Evolutionary conservation across 2,888 invertebrate genomes (phyloP), one percentile per base, ranked within the genome.

Genomic region (Parelbella ahira): DNA sequence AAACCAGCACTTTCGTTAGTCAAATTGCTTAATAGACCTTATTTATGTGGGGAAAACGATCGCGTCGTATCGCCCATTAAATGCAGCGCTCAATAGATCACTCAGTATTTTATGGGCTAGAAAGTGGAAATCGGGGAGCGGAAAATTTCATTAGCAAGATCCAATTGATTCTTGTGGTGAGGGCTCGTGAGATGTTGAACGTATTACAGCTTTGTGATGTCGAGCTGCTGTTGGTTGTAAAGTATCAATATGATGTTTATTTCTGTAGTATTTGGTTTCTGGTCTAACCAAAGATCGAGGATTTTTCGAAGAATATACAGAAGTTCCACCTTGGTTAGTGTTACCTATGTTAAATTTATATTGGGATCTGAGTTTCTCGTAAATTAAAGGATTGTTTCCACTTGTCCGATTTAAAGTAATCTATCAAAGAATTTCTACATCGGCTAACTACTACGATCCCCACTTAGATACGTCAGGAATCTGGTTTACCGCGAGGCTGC

Each of bases 1-100:
- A 52, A 60, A 50, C 56, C 57, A 69, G 63, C 78, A 78, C 80
- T 79, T 82, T 81, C 79, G 66, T 74, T 73, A 66, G 60, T 56
- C 58, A 58, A 57, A 69, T 81, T 79, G 75, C 77, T 71, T 71
- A 74, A 79, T 63, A 60, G 58, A 55, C 50, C n/a, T 39, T 66
- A 33, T 41, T 70, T 67, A 65, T 68, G 58, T 56, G 50, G 59
- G 59, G 66, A 70, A 70, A 69, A 60, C 60, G 33, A 27, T 41
- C 20, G 23, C 8, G 33, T 12, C 7, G 12, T 24, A 11, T 19
- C 25, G 25, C 19, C 24, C n/a, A 24, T 34, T 33, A 20, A 37
- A 37, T 37, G 32, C 32, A 25, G 8, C 21, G 12, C 38, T 24
- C 39, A 8, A 41, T 41, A 41, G 39, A 41, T 41, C 32, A 41